These are phyloP conservation scores for Agonopterix arenella DNA, from an alignment of 2,888 invertebrate genomes.

Conservation along the genomic window DNA sequence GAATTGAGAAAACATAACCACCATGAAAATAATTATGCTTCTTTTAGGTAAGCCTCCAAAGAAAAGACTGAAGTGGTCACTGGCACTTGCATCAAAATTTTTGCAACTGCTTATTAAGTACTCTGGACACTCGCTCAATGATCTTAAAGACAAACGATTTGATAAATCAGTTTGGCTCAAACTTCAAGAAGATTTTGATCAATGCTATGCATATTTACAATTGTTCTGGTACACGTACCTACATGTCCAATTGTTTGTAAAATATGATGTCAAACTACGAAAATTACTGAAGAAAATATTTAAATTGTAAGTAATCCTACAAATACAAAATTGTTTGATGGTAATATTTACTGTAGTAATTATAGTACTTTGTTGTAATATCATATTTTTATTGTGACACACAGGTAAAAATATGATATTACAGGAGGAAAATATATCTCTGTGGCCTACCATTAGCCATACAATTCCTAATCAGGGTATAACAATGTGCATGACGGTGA, in stretches of 20 bases:
- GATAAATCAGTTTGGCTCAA: constrained; percentile 44
- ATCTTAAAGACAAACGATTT: constrained; percentile 42
- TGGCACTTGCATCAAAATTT: constrained; percentile 41
- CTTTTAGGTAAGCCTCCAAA: too few relatives aligned
- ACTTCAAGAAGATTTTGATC: constrained; percentile 38
- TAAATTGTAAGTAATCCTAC: constrained; percentile 34
- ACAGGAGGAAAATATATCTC: too few relatives aligned
- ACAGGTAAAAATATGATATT: too few relatives aligned
- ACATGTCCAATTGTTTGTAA: constrained; percentile 53
- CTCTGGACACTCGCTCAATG: constrained; percentile 32
- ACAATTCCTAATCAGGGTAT: too few relatives aligned
- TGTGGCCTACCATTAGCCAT: too few relatives aligned
- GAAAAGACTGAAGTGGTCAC: constrained; percentile 39
- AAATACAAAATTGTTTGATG: too few relatives aligned
- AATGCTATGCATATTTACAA: constrained; percentile 34
- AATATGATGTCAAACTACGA: constrained; percentile 37
- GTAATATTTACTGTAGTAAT: too few relatives aligned
- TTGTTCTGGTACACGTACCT: constrained; percentile 45
- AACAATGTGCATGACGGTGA: too few relatives aligned
- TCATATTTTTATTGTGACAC: too few relatives aligned
- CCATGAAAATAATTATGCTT: too few relatives aligned
- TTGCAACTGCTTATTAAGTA: constrained; percentile 38
- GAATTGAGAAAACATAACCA: too few relatives aligned
- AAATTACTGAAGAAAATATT: constrained; percentile 35
- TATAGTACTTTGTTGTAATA: too few relatives aligned